Evolutionary conservation across 2,113 vertebrate species (phyloP).

Genomic region (Barbus barbus): DNA sequence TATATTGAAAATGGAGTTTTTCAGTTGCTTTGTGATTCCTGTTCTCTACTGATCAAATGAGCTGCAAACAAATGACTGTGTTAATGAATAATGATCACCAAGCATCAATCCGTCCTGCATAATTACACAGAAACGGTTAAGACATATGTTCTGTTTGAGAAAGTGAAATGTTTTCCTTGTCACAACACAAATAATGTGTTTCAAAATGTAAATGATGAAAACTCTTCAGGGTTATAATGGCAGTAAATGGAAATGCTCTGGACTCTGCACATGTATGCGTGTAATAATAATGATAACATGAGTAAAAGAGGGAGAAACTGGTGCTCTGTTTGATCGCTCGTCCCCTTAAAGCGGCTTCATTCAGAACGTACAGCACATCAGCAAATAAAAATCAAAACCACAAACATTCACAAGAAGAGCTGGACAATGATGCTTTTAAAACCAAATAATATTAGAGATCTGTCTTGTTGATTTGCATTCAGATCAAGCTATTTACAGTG

Average conservation of each 20-base stretch:
- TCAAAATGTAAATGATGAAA: not conserved
- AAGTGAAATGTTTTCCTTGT: not conserved
- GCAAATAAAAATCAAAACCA: constrained; percentile 5
- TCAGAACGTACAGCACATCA: not conserved
- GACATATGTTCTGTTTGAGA: not conserved
- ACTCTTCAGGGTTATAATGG: not conserved
- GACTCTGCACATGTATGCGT: not conserved
- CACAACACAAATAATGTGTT: not conserved
- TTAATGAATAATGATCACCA: not conserved
- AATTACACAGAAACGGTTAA: not conserved
- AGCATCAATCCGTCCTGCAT: not conserved
- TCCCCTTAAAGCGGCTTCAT: not conserved
- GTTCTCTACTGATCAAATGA: not conserved
- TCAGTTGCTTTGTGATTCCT: not conserved
- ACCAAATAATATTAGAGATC: too few species aligned
- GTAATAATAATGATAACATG: not conserved
- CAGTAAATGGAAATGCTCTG: not conserved
- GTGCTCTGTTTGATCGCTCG: not conserved
- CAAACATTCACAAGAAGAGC: not conserved
- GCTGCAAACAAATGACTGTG: too few species aligned
- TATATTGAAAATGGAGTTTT: constrained; percentile 3
- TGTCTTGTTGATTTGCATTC: too few species aligned
- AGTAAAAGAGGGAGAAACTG: not conserved
- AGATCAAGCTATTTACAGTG: too few species aligned
- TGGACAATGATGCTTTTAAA: not conserved